These are phyloP conservation scores for Megathymus violae DNA, from an alignment of 1,140 invertebrate species.

Conservation along the genomic window DNA sequence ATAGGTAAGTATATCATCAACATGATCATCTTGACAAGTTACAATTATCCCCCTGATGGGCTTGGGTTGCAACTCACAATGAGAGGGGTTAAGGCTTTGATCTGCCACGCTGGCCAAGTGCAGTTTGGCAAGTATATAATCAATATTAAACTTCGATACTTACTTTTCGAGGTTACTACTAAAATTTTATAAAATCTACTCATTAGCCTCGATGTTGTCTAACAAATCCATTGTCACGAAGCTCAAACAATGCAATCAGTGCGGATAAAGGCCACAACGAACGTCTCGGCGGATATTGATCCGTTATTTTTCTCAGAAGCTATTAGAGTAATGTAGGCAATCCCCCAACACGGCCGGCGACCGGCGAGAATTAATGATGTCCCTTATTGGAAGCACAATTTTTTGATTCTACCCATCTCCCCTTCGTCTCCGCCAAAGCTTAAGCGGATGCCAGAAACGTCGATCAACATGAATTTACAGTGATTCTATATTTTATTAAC, in stretches of 20 bases:
- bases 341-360: constrained; percentile 60
- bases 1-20: too few relatives aligned
- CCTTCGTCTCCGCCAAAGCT: constrained; percentile 24
- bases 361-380: constrained; percentile 79
- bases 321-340: constrained; percentile 73
- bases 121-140: too few relatives aligned
- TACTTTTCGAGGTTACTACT: too few relatives aligned
- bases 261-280: constrained; percentile 50
- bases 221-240: constrained; percentile 10
- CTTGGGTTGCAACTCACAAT: too few relatives aligned
- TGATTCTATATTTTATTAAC: background rate
- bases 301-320: constrained; percentile 76
- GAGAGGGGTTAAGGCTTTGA: too few relatives aligned
- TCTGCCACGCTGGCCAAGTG: too few relatives aligned
- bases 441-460: background rate
- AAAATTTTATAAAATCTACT: too few relatives aligned
- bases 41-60: too few relatives aligned
- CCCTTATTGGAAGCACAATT: constrained; percentile 81
- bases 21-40: too few relatives aligned
- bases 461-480: background rate
- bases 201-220: background rate
- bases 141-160: too few relatives aligned
- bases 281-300: constrained; percentile 64
- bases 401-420: constrained; percentile 70
- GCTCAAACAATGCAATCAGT: constrained; percentile 39